A percentile compares a stretch with the other conserved stretches of the same genome.
These are phyloP conservation scores for Psammodynastes pulverulentus DNA, from an alignment of 2,113 vertebrate species.

Conservation along the genomic window DNA sequence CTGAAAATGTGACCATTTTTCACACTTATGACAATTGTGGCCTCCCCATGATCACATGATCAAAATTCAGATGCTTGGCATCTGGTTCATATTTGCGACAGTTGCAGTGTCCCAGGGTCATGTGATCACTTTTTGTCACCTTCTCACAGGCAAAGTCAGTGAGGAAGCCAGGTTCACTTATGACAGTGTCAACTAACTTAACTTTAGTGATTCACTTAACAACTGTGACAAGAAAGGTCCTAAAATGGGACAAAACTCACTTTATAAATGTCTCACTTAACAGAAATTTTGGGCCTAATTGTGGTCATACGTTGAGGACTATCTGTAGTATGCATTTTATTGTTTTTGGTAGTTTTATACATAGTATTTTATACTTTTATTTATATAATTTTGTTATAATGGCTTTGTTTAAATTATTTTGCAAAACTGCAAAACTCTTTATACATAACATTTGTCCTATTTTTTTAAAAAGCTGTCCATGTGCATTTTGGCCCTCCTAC, in stretches of 20 bases:
- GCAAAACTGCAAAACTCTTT: not conserved
- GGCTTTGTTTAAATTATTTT: not conserved
- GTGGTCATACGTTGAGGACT: not conserved
- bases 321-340: not conserved
- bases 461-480: not conserved
- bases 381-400: not conserved
- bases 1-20: too few relatives aligned
- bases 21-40: not conserved
- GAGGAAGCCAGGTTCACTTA: not conserved
- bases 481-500: not conserved
- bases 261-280: not conserved
- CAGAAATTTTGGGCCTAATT: not conserved
- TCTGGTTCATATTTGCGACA: not conserved
- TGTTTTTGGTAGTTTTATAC: not conserved
- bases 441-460: not conserved
- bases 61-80: not conserved
- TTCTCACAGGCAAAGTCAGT: not conserved
- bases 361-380: not conserved
- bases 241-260: not conserved
- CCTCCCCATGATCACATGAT: not conserved
- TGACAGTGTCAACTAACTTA: not conserved
- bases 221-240: not conserved
- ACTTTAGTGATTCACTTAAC: not conserved
- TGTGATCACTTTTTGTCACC: not conserved
- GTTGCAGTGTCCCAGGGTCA: not conserved